A percentile compares a stretch with the other conserved stretches of the same genome.
These are phyloP conservation scores for Spea bombifrons DNA, from an alignment of 2,113 vertebrate genomes.

Conservation along the genomic window DNA sequence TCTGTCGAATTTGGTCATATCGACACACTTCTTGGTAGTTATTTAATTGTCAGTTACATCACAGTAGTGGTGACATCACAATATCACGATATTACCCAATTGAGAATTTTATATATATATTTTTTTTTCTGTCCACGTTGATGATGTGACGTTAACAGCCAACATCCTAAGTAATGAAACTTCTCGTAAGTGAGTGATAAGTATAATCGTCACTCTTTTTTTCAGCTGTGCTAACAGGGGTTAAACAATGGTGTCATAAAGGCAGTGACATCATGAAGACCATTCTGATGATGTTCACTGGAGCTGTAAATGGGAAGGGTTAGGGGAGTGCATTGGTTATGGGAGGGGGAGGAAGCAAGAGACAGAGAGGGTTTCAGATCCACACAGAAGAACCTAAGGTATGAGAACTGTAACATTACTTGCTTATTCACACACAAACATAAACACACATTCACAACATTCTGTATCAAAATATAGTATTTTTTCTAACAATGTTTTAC, in stretches of 20 bases:
- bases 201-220: background rate
- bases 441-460: background rate
- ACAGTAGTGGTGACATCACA: no score
- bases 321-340: background rate
- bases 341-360: background rate
- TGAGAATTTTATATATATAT: no score
- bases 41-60: no score
- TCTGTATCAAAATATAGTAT: background rate
- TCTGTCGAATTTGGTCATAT: background rate
- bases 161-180: no score
- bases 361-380: background rate
- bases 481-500: background rate
- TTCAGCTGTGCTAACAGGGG: background rate
- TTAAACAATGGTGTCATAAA: constrained; percentile 1
- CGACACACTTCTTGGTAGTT: no score
- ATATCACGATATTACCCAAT: no score
- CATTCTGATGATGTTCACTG: background rate
- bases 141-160: no score
- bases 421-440: background rate
- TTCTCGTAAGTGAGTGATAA: no score
- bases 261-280: constrained; percentile 10
- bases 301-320: constrained; percentile 13
- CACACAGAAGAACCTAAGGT: constrained; percentile 28
- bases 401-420: background rate
- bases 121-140: no score